Conservation (phyloP, 2,797 vertebrate genomes). For the Danio jaintianensis region DNA sequence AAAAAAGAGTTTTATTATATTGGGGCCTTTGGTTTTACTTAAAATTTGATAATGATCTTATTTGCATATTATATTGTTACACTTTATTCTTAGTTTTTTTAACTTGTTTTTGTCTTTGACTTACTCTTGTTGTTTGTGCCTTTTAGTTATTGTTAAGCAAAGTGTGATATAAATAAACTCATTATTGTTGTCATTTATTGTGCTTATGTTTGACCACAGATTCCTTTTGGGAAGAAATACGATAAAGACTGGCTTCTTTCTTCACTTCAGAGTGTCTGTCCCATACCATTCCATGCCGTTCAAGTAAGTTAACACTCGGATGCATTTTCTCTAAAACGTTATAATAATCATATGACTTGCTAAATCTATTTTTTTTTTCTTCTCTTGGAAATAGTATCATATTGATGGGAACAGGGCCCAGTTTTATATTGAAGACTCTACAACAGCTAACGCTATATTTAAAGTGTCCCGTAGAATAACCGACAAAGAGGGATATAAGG, state of each 20-base stretch:
- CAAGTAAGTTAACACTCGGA: slow-evolving; percentile 68
- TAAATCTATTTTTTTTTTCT: neutral
- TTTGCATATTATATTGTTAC: neutral
- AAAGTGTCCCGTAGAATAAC: slow-evolving; percentile 78
- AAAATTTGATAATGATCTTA: neutral
- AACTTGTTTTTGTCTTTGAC: no score
- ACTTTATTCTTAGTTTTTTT: no score
- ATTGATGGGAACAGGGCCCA: slow-evolving; percentile 75
- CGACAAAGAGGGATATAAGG: slow-evolving; percentile 80
- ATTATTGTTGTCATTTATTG: neutral
- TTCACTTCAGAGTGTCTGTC: slow-evolving; percentile 74
- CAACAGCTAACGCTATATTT: slow-evolving; percentile 76
- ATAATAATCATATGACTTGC: neutral
- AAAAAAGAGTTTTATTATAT: no score
- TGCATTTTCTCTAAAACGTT: neutral
- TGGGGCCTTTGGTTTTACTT: neutral
- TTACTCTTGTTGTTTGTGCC: no score
- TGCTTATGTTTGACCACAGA: slow-evolving; percentile 64
- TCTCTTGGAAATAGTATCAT: slow-evolving; percentile 71
- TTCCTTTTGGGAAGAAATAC: slow-evolving; percentile 82
- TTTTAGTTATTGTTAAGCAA: no score
- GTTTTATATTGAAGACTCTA: slow-evolving; percentile 81
- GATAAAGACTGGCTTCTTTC: slow-evolving; percentile 81
- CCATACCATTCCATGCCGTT: slow-evolving; percentile 76
- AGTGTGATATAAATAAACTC: no score